Evolutionary conservation across 2,888 invertebrate species (phyloP), one percentile per base, ranked within the genome.

Genomic region (Caenorhabditis virilis): DNA sequence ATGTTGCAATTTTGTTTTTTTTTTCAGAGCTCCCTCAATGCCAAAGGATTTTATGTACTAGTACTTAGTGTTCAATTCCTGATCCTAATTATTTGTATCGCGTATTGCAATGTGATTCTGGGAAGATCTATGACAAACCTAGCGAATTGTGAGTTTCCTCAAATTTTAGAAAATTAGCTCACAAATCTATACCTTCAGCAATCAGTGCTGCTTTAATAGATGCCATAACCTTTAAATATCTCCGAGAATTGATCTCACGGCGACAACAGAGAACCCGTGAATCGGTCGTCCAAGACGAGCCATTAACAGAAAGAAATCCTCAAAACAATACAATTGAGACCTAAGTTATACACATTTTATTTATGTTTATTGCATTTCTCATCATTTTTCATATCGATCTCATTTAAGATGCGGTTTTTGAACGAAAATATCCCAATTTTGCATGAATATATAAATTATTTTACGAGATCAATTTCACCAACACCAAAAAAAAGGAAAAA

Each of bases 71-170:
- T 55, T 11, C 77, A 77, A 55, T 52, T 66, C 27, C 20, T 70
- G 2, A 16, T 75, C 18, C 65, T 77, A 9, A 49, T 70, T 33
- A 48, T 55, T 15, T 70, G 72, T 38, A 45, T 71, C 25, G 50
- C 68, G 16, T 72, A 65, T 49, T 77, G 69, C 42, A 65, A 69
- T 49, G 58, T 58, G 26, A 67, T 74, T 25, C 69, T 72, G 59
- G 71, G 71, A 22, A 69, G 72, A 16, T 61, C 57, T 2, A 48
- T 69, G 5, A 20, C 20, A 15, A 46, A 60, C 22, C 58, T 72
- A 15, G 47, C 52, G 16, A 35, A 53, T 20, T 63, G 18, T 47
- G 7, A 35, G 9, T 27, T 30, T 13, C 30, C 7, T 13, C 9
- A 36, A n/a, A 36, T 13, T n/a, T 13, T 13, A 9, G 11, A 36